A percentile compares a stretch with the other conserved stretches of the same genome.
These are phyloP conservation scores for Elephantulus edwardii DNA, from an alignment of 2,113 vertebrate species.

Conservation along the genomic window DNA sequence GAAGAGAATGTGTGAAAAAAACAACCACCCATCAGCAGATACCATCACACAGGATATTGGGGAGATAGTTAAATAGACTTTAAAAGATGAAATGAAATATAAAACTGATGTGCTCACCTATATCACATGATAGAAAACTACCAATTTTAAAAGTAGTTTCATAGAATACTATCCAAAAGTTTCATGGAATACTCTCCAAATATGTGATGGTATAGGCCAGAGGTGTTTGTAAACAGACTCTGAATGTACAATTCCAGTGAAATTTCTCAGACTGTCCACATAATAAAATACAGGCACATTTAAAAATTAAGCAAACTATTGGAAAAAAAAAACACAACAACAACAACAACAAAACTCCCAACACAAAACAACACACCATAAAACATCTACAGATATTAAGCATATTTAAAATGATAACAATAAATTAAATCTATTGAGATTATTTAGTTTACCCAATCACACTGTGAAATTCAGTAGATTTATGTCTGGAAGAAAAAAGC, in stretches of 20 bases:
- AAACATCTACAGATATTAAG: not conserved
- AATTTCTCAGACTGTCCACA: not conserved
- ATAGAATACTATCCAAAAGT: not conserved
- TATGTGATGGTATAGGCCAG: not conserved
- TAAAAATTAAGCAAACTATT: not conserved
- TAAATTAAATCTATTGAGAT: constrained; percentile 31
- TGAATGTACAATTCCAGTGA: constrained; percentile 23
- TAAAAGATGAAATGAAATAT: not conserved
- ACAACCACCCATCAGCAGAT: no score
- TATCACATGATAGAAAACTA: not conserved
- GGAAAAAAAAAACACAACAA: constrained; percentile 29
- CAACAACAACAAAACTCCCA: no score
- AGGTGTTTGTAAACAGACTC: not conserved
- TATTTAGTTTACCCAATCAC: no score
- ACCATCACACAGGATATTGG: not conserved
- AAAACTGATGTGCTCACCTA: not conserved
- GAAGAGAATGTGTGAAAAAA: no score
- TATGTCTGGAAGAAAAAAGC: not conserved
- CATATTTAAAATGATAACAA: constrained; percentile 43
- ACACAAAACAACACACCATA: no score
- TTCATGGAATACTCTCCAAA: no score
- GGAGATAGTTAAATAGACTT: not conserved
- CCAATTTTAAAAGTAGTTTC: not conserved
- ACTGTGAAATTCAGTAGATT: constrained; percentile 16
- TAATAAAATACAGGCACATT: not conserved